Percentiles rank a stretch among this genome's conserved stretches.
Conservation (phyloP, 2,888 invertebrate genomes). For the Zhengitettix transpicula region DNA sequence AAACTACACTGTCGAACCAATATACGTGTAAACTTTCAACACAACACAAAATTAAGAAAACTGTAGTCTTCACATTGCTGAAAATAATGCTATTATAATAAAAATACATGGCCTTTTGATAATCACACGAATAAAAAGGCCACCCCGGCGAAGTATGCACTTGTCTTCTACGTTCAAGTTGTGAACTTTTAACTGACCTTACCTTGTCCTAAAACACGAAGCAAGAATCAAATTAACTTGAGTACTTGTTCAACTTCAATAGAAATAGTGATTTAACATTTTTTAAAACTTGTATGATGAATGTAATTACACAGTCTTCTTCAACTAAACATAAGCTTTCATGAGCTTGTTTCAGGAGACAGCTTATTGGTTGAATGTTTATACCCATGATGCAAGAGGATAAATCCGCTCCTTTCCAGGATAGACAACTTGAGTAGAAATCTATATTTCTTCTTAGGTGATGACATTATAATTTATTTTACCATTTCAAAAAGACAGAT, state of each 20-base stretch:
- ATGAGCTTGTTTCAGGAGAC: no score
- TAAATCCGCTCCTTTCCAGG: no score
- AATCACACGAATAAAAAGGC: constrained; percentile 10
- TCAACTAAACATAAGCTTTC: no score
- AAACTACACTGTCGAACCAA: constrained; percentile 9
- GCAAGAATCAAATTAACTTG: constrained; percentile 3
- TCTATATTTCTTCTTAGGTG: no score
- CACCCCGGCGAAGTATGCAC: constrained; percentile 11
- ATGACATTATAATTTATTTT: no score
- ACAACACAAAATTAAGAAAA: constrained; percentile 14
- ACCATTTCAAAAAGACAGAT: no score
- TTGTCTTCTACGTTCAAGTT: constrained; percentile 11
- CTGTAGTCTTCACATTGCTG: constrained; percentile 13
- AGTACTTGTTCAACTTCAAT: not conserved
- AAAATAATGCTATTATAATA: constrained; percentile 10
- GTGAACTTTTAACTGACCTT: constrained; percentile 13
- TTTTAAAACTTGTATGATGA: no score
- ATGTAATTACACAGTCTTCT: no score
- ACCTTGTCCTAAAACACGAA: constrained; percentile 13
- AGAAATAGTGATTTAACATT: no score
- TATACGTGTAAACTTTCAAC: constrained; percentile 13
- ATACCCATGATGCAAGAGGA: no score
- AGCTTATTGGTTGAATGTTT: no score
- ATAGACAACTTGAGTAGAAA: no score
- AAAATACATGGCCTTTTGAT: constrained; percentile 11